Base-by-base conservation (phyloP, 2,888 invertebrate species). In the Eucera pruinosa region DNA sequence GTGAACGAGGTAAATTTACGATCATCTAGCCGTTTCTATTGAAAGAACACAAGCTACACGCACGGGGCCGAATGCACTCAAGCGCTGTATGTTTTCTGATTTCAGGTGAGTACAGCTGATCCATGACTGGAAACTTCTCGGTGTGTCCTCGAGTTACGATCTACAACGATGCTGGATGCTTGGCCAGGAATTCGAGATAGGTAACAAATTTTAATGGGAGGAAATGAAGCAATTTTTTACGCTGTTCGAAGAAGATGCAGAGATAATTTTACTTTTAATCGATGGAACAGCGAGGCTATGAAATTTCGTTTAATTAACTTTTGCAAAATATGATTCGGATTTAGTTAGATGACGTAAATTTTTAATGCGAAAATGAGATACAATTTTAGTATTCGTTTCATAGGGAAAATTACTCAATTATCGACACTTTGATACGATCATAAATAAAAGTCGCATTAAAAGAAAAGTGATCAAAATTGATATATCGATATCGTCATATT, bases 1-100 rank as follows among this genome's bases (percentile, higher is more conserved):
- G 83, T 83, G 71, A 84, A 85, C 83, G 69, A 72, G 81, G 64
- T 74, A 83, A 81, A 84, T 85, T 84, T 83, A 83, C 83, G 78
- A 67, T 64, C 77, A 52, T 66, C 80, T 80, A 65, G 75, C 67
- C 58, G 66, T 64, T 47, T 69, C 66, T 69, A 72, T 82, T 80
- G 58, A 79, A 79, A 43, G 73, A 76, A 47, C 50, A 36, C 68
- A 13, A 47, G 48, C 36, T 69, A 78, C 67, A 68, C 33, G 73
- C 67, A 72, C 68, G 62, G 43, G 58, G 50, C 39, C 74, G 55
- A 62, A 78, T 67, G 70, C 73, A 73, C 62, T 73, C 78, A 48
- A 45, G 33, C 57, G 36, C 30, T 55, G 50, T 57, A 52, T 55
- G 52, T 58, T 78, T 84, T 78, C 71, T 78, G 71, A 82, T 82